Conservation (phyloP, 2,888 invertebrate species). For the Trachelus iudaicus region DNA sequence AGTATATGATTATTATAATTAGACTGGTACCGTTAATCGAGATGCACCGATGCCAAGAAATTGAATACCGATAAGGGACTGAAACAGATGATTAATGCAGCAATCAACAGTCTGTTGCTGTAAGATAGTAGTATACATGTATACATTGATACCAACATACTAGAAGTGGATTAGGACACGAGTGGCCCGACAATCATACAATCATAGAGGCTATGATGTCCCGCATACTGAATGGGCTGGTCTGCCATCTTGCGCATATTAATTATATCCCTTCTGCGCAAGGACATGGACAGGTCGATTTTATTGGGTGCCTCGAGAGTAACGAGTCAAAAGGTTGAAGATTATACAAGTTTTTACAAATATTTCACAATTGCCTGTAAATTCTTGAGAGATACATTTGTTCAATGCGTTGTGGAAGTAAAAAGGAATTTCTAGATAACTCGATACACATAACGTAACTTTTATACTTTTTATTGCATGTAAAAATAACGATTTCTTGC, state of each 20-base stretch:
- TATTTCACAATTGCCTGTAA: not conserved
- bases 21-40: not conserved
- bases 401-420: not conserved
- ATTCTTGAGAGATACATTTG: not conserved
- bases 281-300: constrained; percentile 2
- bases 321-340: not conserved
- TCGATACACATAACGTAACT: not conserved
- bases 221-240: constrained; percentile 51
- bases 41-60: not conserved
- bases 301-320: not conserved
- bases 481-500: not conserved
- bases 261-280: constrained; percentile 34
- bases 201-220: constrained; percentile 53
- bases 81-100: constrained; percentile 7
- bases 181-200: constrained; percentile 53
- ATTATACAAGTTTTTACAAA: not conserved
- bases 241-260: constrained; percentile 52
- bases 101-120: constrained; percentile 14
- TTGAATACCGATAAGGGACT: not conserved
- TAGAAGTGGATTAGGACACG: constrained; percentile 36
- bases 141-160: not conserved
- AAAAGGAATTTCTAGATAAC: not conserved
- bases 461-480: not conserved
- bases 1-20: not conserved
- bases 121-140: not conserved